Evolutionary conservation across 2,797 vertebrate species (phyloP), one percentile per base, ranked within the genome.

Genomic region (Macropodus opercularis): DNA sequence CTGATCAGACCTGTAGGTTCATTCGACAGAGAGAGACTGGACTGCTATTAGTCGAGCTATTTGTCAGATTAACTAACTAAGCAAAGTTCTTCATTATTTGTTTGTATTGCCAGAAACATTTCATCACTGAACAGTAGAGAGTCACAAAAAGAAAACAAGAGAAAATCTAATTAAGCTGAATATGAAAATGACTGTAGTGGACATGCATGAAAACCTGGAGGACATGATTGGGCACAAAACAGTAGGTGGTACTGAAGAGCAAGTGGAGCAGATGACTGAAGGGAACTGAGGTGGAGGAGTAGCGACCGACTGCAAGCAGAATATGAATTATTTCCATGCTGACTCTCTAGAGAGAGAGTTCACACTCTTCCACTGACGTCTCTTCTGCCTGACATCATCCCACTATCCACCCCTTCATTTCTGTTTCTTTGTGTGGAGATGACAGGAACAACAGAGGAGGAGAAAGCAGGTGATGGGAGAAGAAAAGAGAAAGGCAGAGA

Each of bases 271-370:
- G 17, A 39, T 50, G 35, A 47, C 5, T 23, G 50, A 57, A 67
- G 38, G 44, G 17, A 58, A 13, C 48, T 15, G 47, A 70, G 27
- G 62, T 8, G 55, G 63, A 68, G 43, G 75, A 77, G 71, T 18
- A 60, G 72, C 14, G 15, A 35, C n/a, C 19, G 19, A 27, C 41
- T 26, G 54, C n/a, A 14, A 75, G 82, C 40, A 41, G 69, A 76
- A 75, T 81, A 77, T 86, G 69, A 86, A 87, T 88, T 73, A 87
- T 85, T 83, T 86, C 77, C 50, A 59, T 34, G 68, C 62, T 79
- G 80, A 80, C 75, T 85, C 69, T 69, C 69, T 69, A 81, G 63
- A 55, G 70, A 74, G 70, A 64, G 50, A 79, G 84, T 83, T 84
- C 77, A 76, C 54, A 58, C 79, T 80, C 68, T 3, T 75, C 62